These are phyloP conservation scores for Buceros bicornis DNA, from an alignment of 2,797 vertebrate species.

Conservation along the genomic window DNA sequence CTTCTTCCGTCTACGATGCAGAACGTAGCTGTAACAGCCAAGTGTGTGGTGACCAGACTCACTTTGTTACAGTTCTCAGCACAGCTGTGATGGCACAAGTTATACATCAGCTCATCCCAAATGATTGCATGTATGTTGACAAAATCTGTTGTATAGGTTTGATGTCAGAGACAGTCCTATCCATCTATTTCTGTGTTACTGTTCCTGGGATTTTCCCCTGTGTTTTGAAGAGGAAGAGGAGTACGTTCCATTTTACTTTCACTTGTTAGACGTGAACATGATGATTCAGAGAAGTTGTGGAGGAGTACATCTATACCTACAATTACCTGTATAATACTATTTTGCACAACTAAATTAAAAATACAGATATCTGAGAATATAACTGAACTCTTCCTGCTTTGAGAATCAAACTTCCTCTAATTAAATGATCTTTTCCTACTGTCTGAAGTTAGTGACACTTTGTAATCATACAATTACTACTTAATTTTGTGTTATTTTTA, in stretches of 20 bases:
- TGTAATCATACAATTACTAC: not conserved
- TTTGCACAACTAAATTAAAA: not conserved
- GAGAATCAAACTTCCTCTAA: not conserved
- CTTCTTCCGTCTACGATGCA: not conserved
- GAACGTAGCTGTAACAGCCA: not conserved
- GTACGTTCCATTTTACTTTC: not conserved
- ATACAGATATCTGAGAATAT: not conserved
- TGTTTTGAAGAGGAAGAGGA: not conserved
- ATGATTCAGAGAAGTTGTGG: not conserved
- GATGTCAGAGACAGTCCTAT: not conserved
- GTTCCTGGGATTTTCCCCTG: not conserved
- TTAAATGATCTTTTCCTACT: not conserved
- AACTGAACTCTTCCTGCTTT: not conserved
- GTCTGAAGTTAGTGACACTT: not conserved
- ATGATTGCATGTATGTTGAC: rapidly evolving
- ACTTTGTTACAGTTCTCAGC: not conserved
- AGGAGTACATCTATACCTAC: not conserved
- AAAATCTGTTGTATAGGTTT: not conserved
- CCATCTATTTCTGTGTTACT: not conserved
- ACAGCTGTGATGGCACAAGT: not conserved
- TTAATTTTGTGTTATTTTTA: not conserved
- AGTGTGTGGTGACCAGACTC: not conserved
- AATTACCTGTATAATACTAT: not conserved
- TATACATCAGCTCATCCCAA: not conserved
- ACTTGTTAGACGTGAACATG: not conserved